Evolutionary conservation across 1,140 invertebrate species (phyloP), one percentile per base, ranked within the genome.

Genomic region (Cyrtorhinus lividipennis): DNA sequence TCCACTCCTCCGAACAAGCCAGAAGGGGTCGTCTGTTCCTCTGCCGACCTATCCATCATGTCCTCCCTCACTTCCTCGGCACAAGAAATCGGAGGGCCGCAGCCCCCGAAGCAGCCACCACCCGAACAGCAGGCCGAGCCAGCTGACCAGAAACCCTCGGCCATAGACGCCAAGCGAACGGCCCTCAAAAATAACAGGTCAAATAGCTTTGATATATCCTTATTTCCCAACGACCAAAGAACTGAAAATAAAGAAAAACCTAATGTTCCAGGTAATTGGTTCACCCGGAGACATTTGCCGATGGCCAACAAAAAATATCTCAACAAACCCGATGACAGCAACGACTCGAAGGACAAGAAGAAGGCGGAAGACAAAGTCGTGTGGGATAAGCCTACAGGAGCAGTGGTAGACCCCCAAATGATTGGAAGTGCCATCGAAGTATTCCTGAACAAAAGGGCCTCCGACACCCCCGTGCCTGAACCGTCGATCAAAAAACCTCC

Each of bases 341-440:
- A 48, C 61, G 20, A 57, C 58, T 12, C 23, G 10, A 22, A 38
- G 5, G 30, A 24, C 56, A 12, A 59, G 62, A 67, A 72, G 59
- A 75, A 72, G 30, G 68, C 74, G 1, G 67, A 74, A 44, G 69
- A 68, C 65, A 81, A 80, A 66, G 83, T 86, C 18, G 72, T 85
- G 0, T 86, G 84, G 84, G 84, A 87, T 66, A 82, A 80, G 59
- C 78, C 77, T 8, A 80, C 82, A n/a, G 84, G 84, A 1, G 85
- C 84, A 0, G 78, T 85, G 48, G 85, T 89, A 2, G 86, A 89
- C 68, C 82, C 87, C 2, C 83, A 86, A 68, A 80, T 85, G 0
- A 73, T 90, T 8, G 87, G 87, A 18, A 87, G 79, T 69, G 87
- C 86, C 3, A 90, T 90, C 62, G 86, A 90, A 74, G 86, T 84